Base-by-base conservation (phyloP, 2,113 vertebrate genomes). In the Heterotis niloticus region DNA sequence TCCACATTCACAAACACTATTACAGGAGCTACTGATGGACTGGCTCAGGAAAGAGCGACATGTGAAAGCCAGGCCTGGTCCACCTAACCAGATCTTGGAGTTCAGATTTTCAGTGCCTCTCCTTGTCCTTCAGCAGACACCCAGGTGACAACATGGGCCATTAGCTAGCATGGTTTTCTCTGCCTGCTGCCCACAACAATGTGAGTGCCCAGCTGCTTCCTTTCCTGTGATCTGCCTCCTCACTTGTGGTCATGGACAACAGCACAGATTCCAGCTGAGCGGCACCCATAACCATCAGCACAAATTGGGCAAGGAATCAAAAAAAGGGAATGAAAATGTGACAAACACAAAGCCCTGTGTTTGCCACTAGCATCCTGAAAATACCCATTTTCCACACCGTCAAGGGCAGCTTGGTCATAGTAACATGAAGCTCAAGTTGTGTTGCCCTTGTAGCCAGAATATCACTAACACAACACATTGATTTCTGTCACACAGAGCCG, bases 381-480 rank as follows among this genome's bases (percentile, higher is more conserved):
- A 70, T 7, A 34, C 68, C 16, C 9, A 70, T 70, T 7, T 44
- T 20, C 68, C 26, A 44, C 16, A 10, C 16, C 1, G 34, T 7
- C 18, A 10, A 70, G 29, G 34, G 29, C 24, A 70, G 51, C 20
- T 70, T 44, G 64, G 34, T 68, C 64, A 26, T 54, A 52, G 56
- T 17, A 82, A 44, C 34, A 44, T 44, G 34, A 44, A 44, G 34
- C 34, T 44, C 7, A 7, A 44, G 7, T 44, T 26, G 64, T 81
- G 81, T 23, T 82, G 81, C 66, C 44, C 75, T 84, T 82, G 77
- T 81, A 85, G 71, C 85, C 81, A 86, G 14, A 34, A 70, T 44
- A 44, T 17, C 18, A 17, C 79, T 86, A 85, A 83, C 79, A 78
- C 73, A 71, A 13, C 76, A 71, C 83, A 85, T 88, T 88, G 87